A percentile compares a stretch with the other conserved stretches of the same genome.
phyloP scores from a whole-genome alignment of 2,888 invertebrate species.

The Drosophila longiperda region DNA sequence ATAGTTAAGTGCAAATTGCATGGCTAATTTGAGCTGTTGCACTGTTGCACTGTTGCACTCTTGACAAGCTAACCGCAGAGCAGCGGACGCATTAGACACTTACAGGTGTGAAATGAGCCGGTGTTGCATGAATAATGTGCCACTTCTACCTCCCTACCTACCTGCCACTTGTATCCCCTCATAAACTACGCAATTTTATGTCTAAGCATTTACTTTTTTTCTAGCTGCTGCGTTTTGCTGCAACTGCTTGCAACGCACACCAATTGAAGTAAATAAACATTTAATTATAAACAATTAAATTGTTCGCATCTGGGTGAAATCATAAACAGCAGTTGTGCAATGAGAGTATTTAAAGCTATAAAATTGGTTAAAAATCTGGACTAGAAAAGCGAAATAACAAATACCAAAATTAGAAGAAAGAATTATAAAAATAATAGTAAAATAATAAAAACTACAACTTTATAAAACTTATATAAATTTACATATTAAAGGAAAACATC shows the following conservation, averaged over 20 bases:
- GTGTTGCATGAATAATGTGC: slow-evolving; percentile 27
- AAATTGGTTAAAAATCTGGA: background rate
- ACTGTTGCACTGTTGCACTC: slow-evolving; percentile 32
- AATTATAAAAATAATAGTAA: background rate
- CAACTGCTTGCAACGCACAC: slow-evolving; percentile 7
- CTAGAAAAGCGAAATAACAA: slow-evolving; percentile 11
- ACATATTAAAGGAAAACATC: background rate
- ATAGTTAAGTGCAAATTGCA: slow-evolving; percentile 75
- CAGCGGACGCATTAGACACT: slow-evolving; percentile 21
- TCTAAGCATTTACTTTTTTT: slow-evolving; percentile 29
- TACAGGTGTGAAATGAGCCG: slow-evolving; percentile 43
- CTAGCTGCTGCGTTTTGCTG: slow-evolving; percentile 11
- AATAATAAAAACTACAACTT: too few species aligned
- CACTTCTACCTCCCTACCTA: background rate
- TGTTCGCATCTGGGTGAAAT: slow-evolving; percentile 4
- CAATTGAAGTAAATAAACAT: slow-evolving; percentile 21
- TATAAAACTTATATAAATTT: too few species aligned
- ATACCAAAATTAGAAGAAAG: slow-evolving; percentile 23
- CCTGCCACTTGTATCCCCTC: slow-evolving; percentile 4
- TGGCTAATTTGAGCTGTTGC: slow-evolving; percentile 75
- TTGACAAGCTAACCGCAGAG: slow-evolving; percentile 54
- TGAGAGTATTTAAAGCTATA: background rate
- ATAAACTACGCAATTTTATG: slow-evolving; percentile 54
- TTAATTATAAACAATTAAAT: slow-evolving; percentile 25
- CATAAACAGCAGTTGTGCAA: background rate